Base-by-base conservation (phyloP, 2,113 vertebrate species). In the Gymnocephalus cernua region DNA sequence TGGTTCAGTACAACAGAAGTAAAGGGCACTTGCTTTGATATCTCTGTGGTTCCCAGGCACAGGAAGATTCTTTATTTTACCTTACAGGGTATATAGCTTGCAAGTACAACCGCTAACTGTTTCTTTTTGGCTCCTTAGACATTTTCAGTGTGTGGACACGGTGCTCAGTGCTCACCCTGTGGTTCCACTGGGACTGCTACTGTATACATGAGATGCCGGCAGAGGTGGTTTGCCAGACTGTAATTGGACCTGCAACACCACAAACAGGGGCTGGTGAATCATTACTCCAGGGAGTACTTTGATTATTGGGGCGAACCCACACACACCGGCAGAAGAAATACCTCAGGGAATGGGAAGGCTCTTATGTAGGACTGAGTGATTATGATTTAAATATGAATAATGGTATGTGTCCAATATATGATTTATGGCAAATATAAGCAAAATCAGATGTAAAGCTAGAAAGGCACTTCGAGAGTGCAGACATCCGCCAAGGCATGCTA, bases 211-310 rank as follows among this genome's bases (percentile, higher is more conserved):
- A 59, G 62, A 78, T 58, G 71, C 68, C 66, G 11, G 57, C 53
- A 68, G 63, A 81, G 65, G 41, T 48, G 47, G 27, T 78, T 50
- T 79, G 48, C 45, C n/a, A 72, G 21, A 41, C 32, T 68, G 71
- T 82, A 82, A 76, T 54, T 70, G 72, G 57, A 84, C 62, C 66
- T 63, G 45, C 41, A 62, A 69, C 21, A n/a, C 32, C 58, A 32
- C 48, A 71, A 81, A 76, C 48, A 68, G 15, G n/a, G 54, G 8
- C 27, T 48, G 44, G 62, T 76, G 61, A 68, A 57, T 27, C 32
- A n/a, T 61, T 74, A 50, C 72, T 77, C 19, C 12, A 74, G 25
- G 66, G 48, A 47, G 14, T 56, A 72, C 19, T 56, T 25, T 61
- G 15, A 70, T 2, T 44, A 29, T 25, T n/a, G 1, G 10, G 21